Evolutionary conservation across 2,888 invertebrate genomes (phyloP), one percentile per base, ranked within the genome.

Genomic region (Pandemis heparana): DNA sequence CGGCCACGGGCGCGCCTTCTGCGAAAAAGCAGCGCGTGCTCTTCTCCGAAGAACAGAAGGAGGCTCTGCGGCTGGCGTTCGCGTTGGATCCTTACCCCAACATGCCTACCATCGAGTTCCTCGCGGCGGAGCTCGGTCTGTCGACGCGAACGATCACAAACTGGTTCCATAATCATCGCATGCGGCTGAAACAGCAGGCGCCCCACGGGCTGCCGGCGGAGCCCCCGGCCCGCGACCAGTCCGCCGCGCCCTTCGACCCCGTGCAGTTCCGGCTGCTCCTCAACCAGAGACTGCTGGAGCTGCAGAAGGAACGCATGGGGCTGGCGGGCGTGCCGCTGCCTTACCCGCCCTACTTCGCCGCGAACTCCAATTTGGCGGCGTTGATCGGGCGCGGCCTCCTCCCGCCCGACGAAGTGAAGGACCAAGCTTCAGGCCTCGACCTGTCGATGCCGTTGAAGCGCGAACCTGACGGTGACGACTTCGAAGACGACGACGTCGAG

Each of bases 81-180:
- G 97, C 98, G 0, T 95, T 99, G 67, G 99, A 99, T 87, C 99
- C 99, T 0, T 99, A 99, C 90, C 99, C 99, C 0, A 99, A 98
- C 89, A 97, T 99, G 84, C 97, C 98, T 38, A 98, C 99, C 74
- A 99, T 99, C 79, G 99, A 99, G 88, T 98, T 98, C 86, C 95
- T 99, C 74, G 99, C 99, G 43, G 96, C 96, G 43, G 99, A 99
- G 89, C 94, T 99, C 71, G 97, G 97, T 9, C 95, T 99, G 56
- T 98, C 98, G 7, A 97, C 99, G 67, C 96, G 99, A 80, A 99
- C 99, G 70, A 99, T 99, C 83, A 99, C 99, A 76, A 99, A 99
- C 92, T 99, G 99, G 99, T 99, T 99, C 95, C 99, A 99, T 95
- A 99, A 99, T 90, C 99, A 99, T 89, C 96, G 99, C 82, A 99